A percentile compares a stretch with the other conserved stretches of the same genome.
These are phyloP conservation scores for Troides helena DNA, from an alignment of 2,888 invertebrate species.

Conservation along the genomic window DNA sequence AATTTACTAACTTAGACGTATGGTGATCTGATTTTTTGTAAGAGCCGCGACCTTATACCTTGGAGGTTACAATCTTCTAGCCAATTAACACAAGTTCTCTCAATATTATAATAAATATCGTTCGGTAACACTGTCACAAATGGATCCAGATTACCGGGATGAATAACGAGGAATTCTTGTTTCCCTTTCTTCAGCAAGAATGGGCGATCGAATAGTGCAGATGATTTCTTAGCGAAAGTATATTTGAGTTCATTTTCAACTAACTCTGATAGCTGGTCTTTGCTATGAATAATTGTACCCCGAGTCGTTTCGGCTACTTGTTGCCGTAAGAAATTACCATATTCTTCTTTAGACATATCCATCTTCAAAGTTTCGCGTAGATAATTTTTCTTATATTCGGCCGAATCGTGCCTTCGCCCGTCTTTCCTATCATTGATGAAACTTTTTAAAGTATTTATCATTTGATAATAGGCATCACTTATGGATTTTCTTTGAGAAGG, in stretches of 20 bases:
- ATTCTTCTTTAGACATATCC: not conserved
- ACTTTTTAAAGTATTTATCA: conserved; percentile 2
- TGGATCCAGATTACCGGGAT: conserved; percentile 41
- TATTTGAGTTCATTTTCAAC: conserved; percentile 50
- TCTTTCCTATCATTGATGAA: not conserved
- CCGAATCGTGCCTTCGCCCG: conserved; percentile 7
- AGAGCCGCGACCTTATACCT: conserved; percentile 51
- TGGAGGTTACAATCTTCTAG: conserved; percentile 59
- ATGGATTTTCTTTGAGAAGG: not conserved
- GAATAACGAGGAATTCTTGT: conserved; percentile 60
- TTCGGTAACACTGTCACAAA: conserved; percentile 64
- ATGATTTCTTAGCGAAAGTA: conserved; percentile 39
- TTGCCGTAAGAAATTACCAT: conserved; percentile 5
- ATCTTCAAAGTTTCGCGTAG: conserved; percentile 16
- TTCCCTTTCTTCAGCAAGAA: conserved; percentile 49
- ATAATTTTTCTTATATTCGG: conserved; percentile 7
- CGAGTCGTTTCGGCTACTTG: not conserved
- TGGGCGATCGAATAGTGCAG: conserved; percentile 49
- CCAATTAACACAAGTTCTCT: conserved; percentile 69
- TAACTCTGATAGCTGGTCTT: conserved; percentile 17
- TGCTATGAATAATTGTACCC: not conserved
- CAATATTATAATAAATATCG: conserved; percentile 55
- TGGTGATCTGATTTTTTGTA: conserved; percentile 45
- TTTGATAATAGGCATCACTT: not conserved
- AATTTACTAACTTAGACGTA: conserved; percentile 24